Evolutionary conservation across 2,797 vertebrate genomes (phyloP).

Genomic region (Chaunax sp.): DNA sequence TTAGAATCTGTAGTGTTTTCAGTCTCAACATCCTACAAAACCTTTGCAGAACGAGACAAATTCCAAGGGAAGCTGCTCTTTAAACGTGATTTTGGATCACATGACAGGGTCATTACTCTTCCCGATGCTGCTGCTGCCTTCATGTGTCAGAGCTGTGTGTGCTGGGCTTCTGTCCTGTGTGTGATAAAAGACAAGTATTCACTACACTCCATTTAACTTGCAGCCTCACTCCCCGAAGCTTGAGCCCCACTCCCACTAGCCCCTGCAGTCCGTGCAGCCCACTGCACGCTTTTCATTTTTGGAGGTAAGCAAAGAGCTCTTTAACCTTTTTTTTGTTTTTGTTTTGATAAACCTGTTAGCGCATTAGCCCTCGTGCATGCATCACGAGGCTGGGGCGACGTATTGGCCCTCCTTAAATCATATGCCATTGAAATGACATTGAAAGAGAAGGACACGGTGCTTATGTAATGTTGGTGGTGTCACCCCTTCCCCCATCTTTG

Average conservation of each 20-base stretch:
- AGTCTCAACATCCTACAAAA: too few relatives aligned
- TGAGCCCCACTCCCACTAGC: conserved; percentile 99
- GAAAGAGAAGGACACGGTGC: conserved; percentile 60
- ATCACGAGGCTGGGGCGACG: conserved; percentile 3
- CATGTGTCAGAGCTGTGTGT: conserved; percentile 44
- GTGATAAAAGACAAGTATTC: conserved; percentile 73
- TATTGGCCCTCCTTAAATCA: conserved; percentile 38
- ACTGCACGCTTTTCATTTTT: conserved; percentile 99
- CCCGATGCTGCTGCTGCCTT: conserved; percentile 68
- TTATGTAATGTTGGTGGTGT: conserved; percentile 77
- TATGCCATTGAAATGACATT: conserved; percentile 66
- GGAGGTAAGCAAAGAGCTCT: conserved; percentile 95
- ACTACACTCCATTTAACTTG: conserved; percentile 91
- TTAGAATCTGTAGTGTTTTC: too few relatives aligned
- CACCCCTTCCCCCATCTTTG: conserved; percentile 56
- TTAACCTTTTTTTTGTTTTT: conserved; percentile 63
- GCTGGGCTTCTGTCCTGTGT: conserved; percentile 45
- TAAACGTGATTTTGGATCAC: conserved; percentile 37
- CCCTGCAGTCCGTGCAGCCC: conserved; percentile 99
- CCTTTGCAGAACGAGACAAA: conserved; percentile 40
- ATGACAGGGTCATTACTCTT: conserved; percentile 47
- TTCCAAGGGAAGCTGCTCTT: conserved; percentile 45
- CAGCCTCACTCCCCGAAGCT: conserved; percentile 99
- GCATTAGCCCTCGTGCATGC: conserved; percentile 30
- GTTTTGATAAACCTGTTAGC: background rate